phyloP scores from a whole-genome alignment of 23 tunicate genomes.

The Ciona savignyi region DNA sequence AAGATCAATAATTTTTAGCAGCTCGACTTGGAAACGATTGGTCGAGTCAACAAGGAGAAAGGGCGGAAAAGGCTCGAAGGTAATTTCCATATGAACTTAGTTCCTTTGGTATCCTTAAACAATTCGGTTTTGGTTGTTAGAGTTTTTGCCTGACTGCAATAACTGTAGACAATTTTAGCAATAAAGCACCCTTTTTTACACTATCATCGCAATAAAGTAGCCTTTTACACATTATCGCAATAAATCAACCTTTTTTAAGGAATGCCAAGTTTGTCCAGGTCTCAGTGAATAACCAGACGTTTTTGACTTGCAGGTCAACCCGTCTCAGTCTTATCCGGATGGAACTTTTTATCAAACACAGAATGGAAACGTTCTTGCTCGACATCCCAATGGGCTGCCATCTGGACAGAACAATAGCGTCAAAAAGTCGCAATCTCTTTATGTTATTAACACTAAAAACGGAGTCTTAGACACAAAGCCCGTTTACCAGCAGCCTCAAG shows the following conservation, averaged over 20 bases:
- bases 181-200: too few relatives aligned
- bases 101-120: too few relatives aligned
- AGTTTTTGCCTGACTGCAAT: too few relatives aligned
- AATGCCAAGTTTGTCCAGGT: too few relatives aligned
- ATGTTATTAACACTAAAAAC: conserved; percentile 59
- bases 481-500: conserved; percentile 38
- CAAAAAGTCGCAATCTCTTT: conserved; percentile 62
- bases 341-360: conserved; percentile 20
- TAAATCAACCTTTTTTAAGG: too few relatives aligned
- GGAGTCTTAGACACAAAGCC: conserved; percentile 25
- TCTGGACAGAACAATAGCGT: conserved; percentile 14
- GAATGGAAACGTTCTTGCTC: conserved; percentile 5
- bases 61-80: conserved; percentile 46
- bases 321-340: conserved; percentile 46
- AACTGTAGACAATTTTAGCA: too few relatives aligned
- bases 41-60: conserved; percentile 70
- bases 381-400: conserved; percentile 15
- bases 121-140: too few relatives aligned
- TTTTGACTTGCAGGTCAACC: conserved; percentile 76
- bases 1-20: conserved; percentile 45
- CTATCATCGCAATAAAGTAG: too few relatives aligned
- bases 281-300: too few relatives aligned
- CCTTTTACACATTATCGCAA: too few relatives aligned
- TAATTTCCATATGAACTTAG: conserved; percentile 1
- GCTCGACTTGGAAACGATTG: conserved; percentile 72